phyloP scores from a whole-genome alignment of 2,113 vertebrate genomes.

The Mugil cephalus region DNA sequence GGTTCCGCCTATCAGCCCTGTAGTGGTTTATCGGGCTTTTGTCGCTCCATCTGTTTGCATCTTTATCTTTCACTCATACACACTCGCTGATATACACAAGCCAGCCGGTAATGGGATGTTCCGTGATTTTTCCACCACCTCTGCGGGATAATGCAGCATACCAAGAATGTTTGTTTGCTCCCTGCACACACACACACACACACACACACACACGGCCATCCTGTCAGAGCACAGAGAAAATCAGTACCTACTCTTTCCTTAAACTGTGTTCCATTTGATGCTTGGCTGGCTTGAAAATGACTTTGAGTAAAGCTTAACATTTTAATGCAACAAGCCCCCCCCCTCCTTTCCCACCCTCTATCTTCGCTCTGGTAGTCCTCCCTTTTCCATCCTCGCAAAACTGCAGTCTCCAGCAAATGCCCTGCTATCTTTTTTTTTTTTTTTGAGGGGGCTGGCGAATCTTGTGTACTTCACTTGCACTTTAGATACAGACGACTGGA shows the following conservation, averaged over 20 bases:
- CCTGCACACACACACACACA: slow-evolving; percentile 14
- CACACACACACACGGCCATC: slow-evolving; percentile 49
- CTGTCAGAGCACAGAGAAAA: slow-evolving; percentile 66
- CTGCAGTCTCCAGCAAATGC: slow-evolving; percentile 67
- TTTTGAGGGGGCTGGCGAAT: slow-evolving; percentile 40
- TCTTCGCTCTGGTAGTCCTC: slow-evolving; percentile 6
- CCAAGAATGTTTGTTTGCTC: slow-evolving; percentile 55
- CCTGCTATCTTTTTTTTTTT: slow-evolving; percentile 36
- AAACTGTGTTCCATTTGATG: slow-evolving; percentile 80
- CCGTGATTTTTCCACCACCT: slow-evolving; percentile 53
- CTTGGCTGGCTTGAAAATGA: slow-evolving; percentile 76
- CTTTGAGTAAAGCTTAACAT: slow-evolving; percentile 79
- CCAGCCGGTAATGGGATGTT: slow-evolving; percentile 48
- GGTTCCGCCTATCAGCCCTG: slow-evolving; percentile 22
- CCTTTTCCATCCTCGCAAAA: slow-evolving; percentile 49
- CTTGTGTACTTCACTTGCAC: slow-evolving; percentile 71
- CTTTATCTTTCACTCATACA: slow-evolving; percentile 23
- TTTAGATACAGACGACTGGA: slow-evolving; percentile 80
- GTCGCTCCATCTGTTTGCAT: slow-evolving; percentile 33
- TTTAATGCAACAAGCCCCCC: slow-evolving; percentile 66
- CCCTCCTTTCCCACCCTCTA: neutral
- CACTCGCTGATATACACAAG: slow-evolving; percentile 6
- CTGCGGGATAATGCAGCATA: slow-evolving; percentile 53
- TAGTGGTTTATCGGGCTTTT: slow-evolving; percentile 34
- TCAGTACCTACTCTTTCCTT: slow-evolving; percentile 66